Evolutionary conservation across 2,113 vertebrate species (phyloP), one percentile per base, ranked within the genome.

Genomic region (Daubentonia madagascariensis): DNA sequence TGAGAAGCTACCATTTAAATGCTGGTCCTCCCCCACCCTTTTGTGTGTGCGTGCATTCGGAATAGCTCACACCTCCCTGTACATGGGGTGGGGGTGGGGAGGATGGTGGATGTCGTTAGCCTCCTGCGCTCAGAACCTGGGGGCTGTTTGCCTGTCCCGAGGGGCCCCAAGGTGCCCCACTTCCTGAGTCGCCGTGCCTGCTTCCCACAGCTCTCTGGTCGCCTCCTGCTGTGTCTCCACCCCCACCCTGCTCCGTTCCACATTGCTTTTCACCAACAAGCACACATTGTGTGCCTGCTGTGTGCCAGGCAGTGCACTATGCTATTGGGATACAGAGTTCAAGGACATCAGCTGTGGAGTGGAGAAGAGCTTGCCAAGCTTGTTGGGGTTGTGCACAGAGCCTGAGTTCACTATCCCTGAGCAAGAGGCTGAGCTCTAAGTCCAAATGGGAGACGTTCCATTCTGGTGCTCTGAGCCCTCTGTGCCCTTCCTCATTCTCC

Each of bases 341-440:
- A 3, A 18, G 43, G 54, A 0, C 1, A 10, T 11, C 3, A 3
- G 57, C 80, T 25, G 45, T 8, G 32, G 22, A 35, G 54, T 11
- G 11, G 54, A 43, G 37, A 11, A 0, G 30, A 1, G 61, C 10
- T 0, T 50, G 4, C 61, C 52, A 0, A 1, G 88, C 80, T 7
- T 43, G 4, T 0, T 0, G 30, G 48, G 54, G 1, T 3, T 1
- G 35, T 13, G 28, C 0, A 0, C 12, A 0, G 5, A 1, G 13
- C 17, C 48, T 22, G n/a, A n/a, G n/a, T n/a, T n/a, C n/a, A n/a
- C n/a, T n/a, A n/a, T n/a, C n/a, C n/a, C n/a, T n/a, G 2, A 5
- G 13, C 1, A 40, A 9, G 35, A 6, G 45, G 18, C 45, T 5
- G 37, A 14, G 75, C 22, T 22, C 20, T 1, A 0, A 0, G 17